Base-by-base conservation (phyloP, 2,113 vertebrate genomes). In the Rhynchomys soricoides region DNA sequence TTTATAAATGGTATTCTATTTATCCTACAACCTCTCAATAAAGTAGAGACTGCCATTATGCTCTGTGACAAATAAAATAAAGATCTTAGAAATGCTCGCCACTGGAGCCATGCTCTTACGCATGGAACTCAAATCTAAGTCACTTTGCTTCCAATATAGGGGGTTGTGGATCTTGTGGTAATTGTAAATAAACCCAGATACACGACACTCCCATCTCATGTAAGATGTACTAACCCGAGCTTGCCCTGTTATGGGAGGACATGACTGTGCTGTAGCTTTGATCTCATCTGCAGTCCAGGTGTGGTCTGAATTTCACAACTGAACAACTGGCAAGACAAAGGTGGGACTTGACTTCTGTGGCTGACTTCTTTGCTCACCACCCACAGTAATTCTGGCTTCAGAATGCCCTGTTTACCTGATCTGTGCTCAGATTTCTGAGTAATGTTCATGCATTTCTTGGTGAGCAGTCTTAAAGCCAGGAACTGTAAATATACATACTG, bases 271-370 rank as follows among this genome's bases (percentile, higher is more conserved):
- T 78, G 34, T n/a, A n/a, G 79, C 78, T 93, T 90, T 87, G 86
- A 66, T 50, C 86, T 90, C 59, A 75, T 83, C 81, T 86, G 55
- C 93, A 68, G 73, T 89, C 1, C 0, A 82, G 43, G 26, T 95
- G 0, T 93, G 90, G 50, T 93, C 71, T 75, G 92, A n/a, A 62
- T 93, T 93, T 90, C 55, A 83, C 75, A 92, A 75, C 12, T 74
- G 86, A 94, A 29, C 43, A 89, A 2, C 15, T 57, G 43, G 37
- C 52, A 37, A 7, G 37, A 64, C 48, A 82, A 92, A 40, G 6
- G 0, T 26, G 55, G 77, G 22, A 86, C 75, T 26, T 93, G 66
- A 70, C 29, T 92, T 88, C 43, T 57, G 55, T 70, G 40, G 7
- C 22, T 90, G 19, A 45, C 71, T n/a, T 9, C 4, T 22, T 26